Evolutionary conservation across 2,888 invertebrate species (phyloP).

Genomic region (Teleiodes luculella): DNA sequence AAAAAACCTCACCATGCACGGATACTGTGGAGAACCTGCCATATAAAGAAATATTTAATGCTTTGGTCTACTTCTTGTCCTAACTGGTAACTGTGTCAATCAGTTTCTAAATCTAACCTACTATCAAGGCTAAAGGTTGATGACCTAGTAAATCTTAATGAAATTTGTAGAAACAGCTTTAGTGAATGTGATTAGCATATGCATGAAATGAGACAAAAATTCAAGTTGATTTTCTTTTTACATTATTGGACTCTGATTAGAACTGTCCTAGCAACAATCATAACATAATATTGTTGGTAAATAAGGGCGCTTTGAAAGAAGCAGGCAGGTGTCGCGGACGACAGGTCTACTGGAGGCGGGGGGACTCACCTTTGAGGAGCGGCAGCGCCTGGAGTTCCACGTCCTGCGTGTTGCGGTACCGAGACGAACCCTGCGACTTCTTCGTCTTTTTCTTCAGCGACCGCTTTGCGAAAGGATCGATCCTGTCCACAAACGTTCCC

Average conservation of each 20-base stretch:
- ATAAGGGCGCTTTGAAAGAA: background rate
- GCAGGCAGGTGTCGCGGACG: background rate
- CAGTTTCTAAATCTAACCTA: slow-evolving; percentile 29
- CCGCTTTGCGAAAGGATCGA: slow-evolving; percentile 99
- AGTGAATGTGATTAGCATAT: slow-evolving; percentile 8
- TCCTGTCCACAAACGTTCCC: slow-evolving; percentile 98
- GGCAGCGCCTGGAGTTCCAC: slow-evolving; percentile 98
- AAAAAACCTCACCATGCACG: no score
- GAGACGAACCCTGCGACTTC: slow-evolving; percentile 98
- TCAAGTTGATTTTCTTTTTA: background rate
- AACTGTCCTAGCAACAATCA: background rate
- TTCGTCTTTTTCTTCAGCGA: slow-evolving; percentile 98
- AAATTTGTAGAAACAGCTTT: background rate
- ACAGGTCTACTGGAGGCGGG: slow-evolving; percentile 4
- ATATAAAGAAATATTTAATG: background rate
- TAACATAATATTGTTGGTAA: slow-evolving; percentile 10
- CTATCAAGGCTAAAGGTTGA: slow-evolving; percentile 35
- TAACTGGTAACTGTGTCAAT: slow-evolving; percentile 13
- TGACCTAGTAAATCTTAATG: slow-evolving; percentile 29
- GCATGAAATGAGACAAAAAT: background rate
- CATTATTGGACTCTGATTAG: background rate
- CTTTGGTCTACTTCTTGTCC: slow-evolving; percentile 10
- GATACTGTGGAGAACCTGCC: background rate
- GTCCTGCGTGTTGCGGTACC: slow-evolving; percentile 98
- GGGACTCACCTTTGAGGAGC: slow-evolving; percentile 93